Conservation (phyloP, 1,140 invertebrate genomes). For the Sipha flava region DNA sequence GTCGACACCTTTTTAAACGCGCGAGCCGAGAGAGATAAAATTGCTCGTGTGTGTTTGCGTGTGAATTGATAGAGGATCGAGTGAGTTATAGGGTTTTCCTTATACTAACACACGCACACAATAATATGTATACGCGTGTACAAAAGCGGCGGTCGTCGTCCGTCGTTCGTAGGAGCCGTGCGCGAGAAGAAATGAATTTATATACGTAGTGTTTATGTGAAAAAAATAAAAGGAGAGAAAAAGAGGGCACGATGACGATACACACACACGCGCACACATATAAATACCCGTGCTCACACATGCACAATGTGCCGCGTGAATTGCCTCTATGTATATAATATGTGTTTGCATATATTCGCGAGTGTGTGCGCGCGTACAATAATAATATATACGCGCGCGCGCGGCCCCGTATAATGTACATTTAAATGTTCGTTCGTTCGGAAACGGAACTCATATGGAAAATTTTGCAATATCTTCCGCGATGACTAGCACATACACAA, state of each 20-base stretch:
- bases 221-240: neutral
- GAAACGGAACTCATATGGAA: constrained; percentile 31
- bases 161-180: neutral
- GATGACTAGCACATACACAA: constrained; percentile 24
- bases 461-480: constrained; percentile 29
- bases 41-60: constrained; percentile 23
- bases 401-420: constrained; percentile 3
- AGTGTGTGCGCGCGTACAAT: neutral
- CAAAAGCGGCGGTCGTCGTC: too few species aligned
- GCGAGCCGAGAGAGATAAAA: neutral
- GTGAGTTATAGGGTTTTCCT: constrained; percentile 30
- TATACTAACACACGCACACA: neutral
- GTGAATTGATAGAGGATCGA: constrained; percentile 33
- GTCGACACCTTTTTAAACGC: constrained; percentile 30
- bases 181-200: constrained; percentile 15
- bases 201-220: neutral
- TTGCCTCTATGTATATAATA: neutral
- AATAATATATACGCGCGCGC: neutral
- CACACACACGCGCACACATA: too few species aligned
- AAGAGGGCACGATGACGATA: neutral
- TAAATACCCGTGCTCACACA: too few species aligned
- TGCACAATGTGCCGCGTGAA: neutral
- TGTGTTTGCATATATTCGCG: neutral
- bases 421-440: constrained; percentile 32
- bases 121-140: neutral